phyloP scores from a whole-genome alignment of 1,140 invertebrate species.

The Dreissena polymorpha region DNA sequence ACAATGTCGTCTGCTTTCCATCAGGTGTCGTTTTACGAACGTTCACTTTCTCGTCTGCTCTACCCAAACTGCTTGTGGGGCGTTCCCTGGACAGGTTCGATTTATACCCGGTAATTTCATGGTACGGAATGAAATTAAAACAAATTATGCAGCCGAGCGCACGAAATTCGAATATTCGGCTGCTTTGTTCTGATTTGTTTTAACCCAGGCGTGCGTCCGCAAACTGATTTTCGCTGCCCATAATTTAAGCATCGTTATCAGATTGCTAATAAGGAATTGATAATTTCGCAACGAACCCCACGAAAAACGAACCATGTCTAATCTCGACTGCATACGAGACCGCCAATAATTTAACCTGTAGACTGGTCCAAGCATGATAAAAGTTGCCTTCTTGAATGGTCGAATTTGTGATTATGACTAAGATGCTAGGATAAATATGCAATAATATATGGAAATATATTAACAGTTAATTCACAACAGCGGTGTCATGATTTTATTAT shows the following conservation, averaged over 20 bases:
- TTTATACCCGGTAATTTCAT: conserved; percentile 47
- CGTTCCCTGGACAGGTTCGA: background rate
- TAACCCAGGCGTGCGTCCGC: conserved; percentile 25
- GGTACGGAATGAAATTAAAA: conserved; percentile 33
- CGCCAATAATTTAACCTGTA: conserved; percentile 37
- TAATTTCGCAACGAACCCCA: conserved; percentile 29
- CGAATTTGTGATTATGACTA: too few species aligned
- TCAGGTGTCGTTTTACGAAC: background rate
- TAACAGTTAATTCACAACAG: too few species aligned
- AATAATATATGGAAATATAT: too few species aligned
- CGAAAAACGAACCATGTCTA: conserved; percentile 51
- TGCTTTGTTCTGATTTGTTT: background rate
- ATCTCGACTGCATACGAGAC: conserved; percentile 40
- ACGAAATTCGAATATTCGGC: conserved; percentile 3
- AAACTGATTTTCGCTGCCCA: conserved; percentile 42
- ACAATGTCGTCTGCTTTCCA: conserved; percentile 21
- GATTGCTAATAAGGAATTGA: conserved; percentile 51
- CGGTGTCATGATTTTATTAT: too few species aligned
- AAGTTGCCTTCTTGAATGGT: background rate
- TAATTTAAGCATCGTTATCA: conserved; percentile 43
- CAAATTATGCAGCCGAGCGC: conserved; percentile 28
- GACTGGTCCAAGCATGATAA: conserved; percentile 15
- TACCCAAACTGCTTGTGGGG: too few species aligned
- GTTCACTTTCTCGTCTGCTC: background rate
- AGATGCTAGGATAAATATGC: too few species aligned